Evolutionary conservation across 1,140 invertebrate species (phyloP).

Genomic region (Lordiphosa mommai): DNA sequence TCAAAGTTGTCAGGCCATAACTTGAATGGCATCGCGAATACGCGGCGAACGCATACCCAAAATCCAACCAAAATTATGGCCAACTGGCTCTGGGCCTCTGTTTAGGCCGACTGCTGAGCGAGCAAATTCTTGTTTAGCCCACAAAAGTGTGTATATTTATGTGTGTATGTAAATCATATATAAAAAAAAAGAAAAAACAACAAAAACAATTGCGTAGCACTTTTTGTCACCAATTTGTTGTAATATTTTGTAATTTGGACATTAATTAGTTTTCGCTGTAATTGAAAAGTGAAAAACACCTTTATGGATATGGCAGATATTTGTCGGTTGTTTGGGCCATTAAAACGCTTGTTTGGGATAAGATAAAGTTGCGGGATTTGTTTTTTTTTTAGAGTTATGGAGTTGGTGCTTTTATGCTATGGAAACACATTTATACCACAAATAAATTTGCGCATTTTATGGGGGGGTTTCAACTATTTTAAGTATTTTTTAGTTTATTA

Average conservation of each 20-base stretch:
- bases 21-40: slow-evolving; percentile 33
- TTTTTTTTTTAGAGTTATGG: no score
- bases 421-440: no score
- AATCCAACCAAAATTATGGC: slow-evolving; percentile 45
- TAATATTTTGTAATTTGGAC: slow-evolving; percentile 25
- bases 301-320: slow-evolving; percentile 27
- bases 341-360: not conserved
- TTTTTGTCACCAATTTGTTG: slow-evolving; percentile 57
- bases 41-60: slow-evolving; percentile 23
- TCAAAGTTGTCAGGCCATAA: slow-evolving; percentile 63
- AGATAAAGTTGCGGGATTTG: no score
- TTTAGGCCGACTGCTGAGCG: slow-evolving; percentile 31
- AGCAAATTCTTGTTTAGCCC: slow-evolving; percentile 60
- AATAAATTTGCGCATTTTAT: no score
- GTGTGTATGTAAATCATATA: not conserved
- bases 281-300: slow-evolving; percentile 44
- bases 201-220: slow-evolving; percentile 27
- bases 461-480: no score
- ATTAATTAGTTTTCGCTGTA: slow-evolving; percentile 55
- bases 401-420: no score
- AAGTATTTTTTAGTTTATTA: no score
- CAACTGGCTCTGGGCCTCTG: slow-evolving; percentile 6
- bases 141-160: slow-evolving; percentile 29
- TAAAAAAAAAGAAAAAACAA: slow-evolving; percentile 1
- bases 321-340: slow-evolving; percentile 31